phyloP scores from a whole-genome alignment of 37 sponge, comb jelly and placozoan species.

The Agelas oroides region DNA sequence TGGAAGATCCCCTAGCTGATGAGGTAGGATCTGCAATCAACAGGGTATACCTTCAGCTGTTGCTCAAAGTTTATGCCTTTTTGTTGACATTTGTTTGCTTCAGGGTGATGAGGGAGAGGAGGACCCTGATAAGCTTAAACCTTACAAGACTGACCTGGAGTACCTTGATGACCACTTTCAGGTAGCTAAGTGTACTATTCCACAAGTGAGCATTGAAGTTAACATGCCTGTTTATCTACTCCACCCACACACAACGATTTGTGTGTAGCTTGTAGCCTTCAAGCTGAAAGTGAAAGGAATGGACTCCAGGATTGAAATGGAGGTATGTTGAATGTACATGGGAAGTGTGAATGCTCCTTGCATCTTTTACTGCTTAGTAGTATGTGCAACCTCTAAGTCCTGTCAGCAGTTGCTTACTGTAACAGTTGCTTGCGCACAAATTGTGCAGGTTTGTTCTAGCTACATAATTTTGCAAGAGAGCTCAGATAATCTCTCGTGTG shows the following conservation, averaged over 20 bases:
- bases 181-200: too few relatives aligned
- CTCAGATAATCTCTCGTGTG: too few relatives aligned
- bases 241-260: not conserved
- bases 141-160: slow-evolving; percentile 89
- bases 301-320: slow-evolving; percentile 69
- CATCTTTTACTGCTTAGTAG: too few relatives aligned
- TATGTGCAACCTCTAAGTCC: too few relatives aligned
- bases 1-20: not conserved
- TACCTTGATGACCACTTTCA: slow-evolving; percentile 84
- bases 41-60: too few relatives aligned
- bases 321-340: slow-evolving; percentile 20
- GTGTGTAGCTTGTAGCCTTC: not conserved
- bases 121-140: slow-evolving; percentile 57
- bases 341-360: not conserved
- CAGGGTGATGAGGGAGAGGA: slow-evolving; percentile 30
- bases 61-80: too few relatives aligned
- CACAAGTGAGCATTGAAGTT: too few relatives aligned
- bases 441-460: too few relatives aligned
- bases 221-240: too few relatives aligned
- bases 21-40: slow-evolving; percentile 11
- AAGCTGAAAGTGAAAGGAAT: slow-evolving; percentile 59
- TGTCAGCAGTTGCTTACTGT: too few relatives aligned
- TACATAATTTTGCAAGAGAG: too few relatives aligned
- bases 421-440: too few relatives aligned
- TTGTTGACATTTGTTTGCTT: not conserved